Base-by-base conservation (phyloP, 1,140 invertebrate genomes). In the Phocides pigmalion region DNA sequence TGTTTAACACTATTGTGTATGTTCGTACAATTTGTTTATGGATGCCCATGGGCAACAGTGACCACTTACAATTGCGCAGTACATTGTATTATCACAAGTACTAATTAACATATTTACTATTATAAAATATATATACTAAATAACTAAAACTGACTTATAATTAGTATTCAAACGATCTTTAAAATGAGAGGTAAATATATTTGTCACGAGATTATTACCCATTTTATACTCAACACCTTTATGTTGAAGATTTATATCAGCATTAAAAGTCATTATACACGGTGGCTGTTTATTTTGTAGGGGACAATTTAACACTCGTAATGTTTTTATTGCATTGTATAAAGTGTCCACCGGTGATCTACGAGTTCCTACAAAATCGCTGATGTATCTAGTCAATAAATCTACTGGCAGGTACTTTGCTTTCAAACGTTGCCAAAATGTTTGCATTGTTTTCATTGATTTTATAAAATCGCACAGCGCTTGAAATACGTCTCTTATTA, bases 311-410 rank as follows among this genome's bases (percentile, higher is more conserved):
- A 42, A 42, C 41, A 42, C 41, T 19, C 41, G 41, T 42, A 42
- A 42, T 42, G 41, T 16, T 42, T 42, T 42, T 42, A 42, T 42
- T 42, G 16, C 41, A 42, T 42, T 42, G 41, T 42, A 42, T 42
- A 42, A 42, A 17, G 16, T 19, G 41, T 42, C 41, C 41, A 39
- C 11, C 6, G 11, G 39, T 41, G 39, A 41, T 41, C 39, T 41
- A 41, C 16, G 39, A 41, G 39, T 41, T 41, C 16, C 39, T 41
- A 41, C 6, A 41, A 41, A 41, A 35, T 14, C 9, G n/a, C 1
- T 35, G 32, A 35, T 35, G 9, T 28, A 35, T 35, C 32, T 35
- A 35, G 11, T 4, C 9, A 35, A 35, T 35, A 35, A 35, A 35
- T 35, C 32, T 35, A n/a, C 9, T 12, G n/a, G 32, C 32, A 35